These are phyloP conservation scores for Odocoileus hemionus DNA, from an alignment of 2,113 vertebrate genomes.

Conservation along the genomic window DNA sequence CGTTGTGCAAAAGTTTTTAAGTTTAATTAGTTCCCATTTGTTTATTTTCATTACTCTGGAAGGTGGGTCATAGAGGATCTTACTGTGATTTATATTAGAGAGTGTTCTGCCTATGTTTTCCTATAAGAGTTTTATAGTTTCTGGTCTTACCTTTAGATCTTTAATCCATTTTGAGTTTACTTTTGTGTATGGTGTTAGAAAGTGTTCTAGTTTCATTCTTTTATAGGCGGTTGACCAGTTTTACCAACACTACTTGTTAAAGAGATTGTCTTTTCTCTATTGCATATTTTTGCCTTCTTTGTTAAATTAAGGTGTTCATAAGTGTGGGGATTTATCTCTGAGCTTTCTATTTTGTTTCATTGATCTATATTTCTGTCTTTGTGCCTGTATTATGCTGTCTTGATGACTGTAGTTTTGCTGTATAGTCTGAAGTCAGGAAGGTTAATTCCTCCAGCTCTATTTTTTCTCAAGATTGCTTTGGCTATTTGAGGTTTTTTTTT, in stretches of 20 bases:
- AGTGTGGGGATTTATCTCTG: too few relatives aligned
- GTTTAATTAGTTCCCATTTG: background rate
- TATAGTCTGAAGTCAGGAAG: background rate
- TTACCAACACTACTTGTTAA: background rate
- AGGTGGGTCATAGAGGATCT: background rate
- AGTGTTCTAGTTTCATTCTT: background rate
- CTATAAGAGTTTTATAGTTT: background rate
- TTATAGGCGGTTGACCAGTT: background rate
- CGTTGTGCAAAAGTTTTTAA: background rate
- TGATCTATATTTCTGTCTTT: too few relatives aligned
- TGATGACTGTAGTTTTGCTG: background rate
- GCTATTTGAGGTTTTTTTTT: rapidly evolving
- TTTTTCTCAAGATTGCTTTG: background rate
- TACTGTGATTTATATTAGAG: background rate
- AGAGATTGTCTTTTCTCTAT: background rate
- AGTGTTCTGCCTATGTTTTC: background rate
- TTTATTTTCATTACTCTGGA: background rate
- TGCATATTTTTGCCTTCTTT: background rate
- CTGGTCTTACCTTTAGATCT: background rate
- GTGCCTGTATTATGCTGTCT: background rate
- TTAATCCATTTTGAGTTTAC: background rate
- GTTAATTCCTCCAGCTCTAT: background rate
- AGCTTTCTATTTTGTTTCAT: too few relatives aligned
- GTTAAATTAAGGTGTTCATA: background rate
- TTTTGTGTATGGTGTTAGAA: background rate